phyloP scores from a whole-genome alignment of 2,888 invertebrate genomes.

The Metellina segmentata region DNA sequence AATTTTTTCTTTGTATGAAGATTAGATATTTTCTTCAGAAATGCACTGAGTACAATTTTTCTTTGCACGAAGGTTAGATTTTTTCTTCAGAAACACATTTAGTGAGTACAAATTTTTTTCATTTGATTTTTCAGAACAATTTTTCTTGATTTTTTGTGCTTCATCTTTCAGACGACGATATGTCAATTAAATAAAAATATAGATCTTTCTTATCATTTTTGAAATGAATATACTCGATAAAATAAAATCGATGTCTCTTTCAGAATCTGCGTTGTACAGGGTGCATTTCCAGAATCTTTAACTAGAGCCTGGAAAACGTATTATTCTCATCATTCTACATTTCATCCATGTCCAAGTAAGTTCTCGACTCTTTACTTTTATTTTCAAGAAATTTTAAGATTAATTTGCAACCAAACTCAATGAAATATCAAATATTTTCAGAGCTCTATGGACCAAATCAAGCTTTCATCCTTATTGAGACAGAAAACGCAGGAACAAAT shows the following conservation, averaged over 20 bases:
- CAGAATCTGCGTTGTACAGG: slow-evolving; percentile 47
- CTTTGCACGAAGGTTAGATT: too few relatives aligned
- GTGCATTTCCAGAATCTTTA: slow-evolving; percentile 16
- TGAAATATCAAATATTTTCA: background rate
- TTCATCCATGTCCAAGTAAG: slow-evolving; percentile 45
- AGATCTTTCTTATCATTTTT: too few relatives aligned
- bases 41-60: too few relatives aligned
- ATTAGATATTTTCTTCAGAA: too few relatives aligned
- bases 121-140: too few relatives aligned
- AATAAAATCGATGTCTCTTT: background rate
- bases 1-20: too few relatives aligned
- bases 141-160: too few relatives aligned
- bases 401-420: background rate
- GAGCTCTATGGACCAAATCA: slow-evolving; percentile 14
- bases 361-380: background rate
- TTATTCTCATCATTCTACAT: background rate
- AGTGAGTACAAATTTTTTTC: too few relatives aligned
- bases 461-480: slow-evolving; percentile 39
- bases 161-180: too few relatives aligned
- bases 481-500: slow-evolving; percentile 5
- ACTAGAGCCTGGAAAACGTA: slow-evolving; percentile 18
- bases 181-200: too few relatives aligned
- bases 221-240: too few relatives aligned
- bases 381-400: background rate
- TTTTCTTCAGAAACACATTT: too few relatives aligned